Evolutionary conservation across 2,797 vertebrate species (phyloP), one percentile per base, ranked within the genome.

Genomic region (Galaxias olidus): DNA sequence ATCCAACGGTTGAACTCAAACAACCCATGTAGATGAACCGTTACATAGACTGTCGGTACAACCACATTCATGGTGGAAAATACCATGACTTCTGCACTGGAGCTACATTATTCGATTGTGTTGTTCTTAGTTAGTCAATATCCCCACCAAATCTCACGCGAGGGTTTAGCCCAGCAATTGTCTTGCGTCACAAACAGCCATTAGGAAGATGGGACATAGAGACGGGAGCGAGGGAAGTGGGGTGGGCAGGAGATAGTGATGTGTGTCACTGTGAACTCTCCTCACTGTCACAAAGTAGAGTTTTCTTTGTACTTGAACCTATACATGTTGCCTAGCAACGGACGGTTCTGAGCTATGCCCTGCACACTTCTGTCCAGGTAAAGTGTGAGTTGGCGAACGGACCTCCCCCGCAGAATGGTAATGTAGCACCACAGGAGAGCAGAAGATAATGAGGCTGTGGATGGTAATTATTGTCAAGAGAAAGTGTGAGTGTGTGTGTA

Each of bases 361-460:
- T 30, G 18, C 59, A 61, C 46, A 61, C 47, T 49, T 48, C 19
- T 14, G 13, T 7, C 12, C 57, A 51, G 30, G 59, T 50, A 30
- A 61, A 61, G 59, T 51, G 47, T 46, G 10, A 13, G 59, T 49
- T 50, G 59, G 59, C n/a, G 47, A 12, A 14, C 1, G 18, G 47
- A 40, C 59, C 47, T 1, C 59, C 47, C 30, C 47, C 59, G 30
- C 48, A 42, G n/a, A 50, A 61, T 42, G 30, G 47, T 50, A 51
- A 61, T 61, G 59, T 40, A 4, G 10, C 30, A 30, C 30, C 3
- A 15, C n/a, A 42, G 59, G 41, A 55, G 13, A 41, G 10, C 20
- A 9, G 13, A 61, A 41, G 14, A 41, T 30, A 48, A 13, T 20
- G 17, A 60, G 10, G 12, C 13, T 15, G 14, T 14, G 10, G 59